Evolutionary conservation across 2,797 vertebrate genomes (phyloP).

Genomic region (Micromesistius poutassou): DNA sequence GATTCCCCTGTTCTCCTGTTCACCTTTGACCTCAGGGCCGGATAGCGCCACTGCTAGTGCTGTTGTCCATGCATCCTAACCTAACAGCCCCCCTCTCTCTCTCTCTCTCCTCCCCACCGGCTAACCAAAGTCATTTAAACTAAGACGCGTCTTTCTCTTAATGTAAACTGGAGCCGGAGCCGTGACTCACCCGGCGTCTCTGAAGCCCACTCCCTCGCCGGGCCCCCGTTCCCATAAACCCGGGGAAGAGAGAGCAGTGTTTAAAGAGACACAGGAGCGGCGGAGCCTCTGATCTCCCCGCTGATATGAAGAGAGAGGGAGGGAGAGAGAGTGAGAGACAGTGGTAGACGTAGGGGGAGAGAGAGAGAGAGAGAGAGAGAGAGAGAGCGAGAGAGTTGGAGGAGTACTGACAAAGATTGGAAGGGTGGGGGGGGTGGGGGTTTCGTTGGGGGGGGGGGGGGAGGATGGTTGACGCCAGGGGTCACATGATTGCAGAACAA

Average conservation of each 20-base stretch:
- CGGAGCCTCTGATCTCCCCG: constrained; percentile 68
- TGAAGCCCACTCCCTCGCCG: constrained; percentile 51
- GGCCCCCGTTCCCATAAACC: constrained; percentile 59
- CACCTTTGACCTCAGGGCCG: constrained; percentile 15
- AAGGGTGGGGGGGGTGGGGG: constrained; percentile 27
- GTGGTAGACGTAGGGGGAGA: constrained; percentile 5
- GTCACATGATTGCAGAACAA: constrained; percentile 93
- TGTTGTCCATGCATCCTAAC: constrained; percentile 37
- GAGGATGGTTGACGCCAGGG: constrained; percentile 72
- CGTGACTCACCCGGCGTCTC: constrained; percentile 62
- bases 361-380: constrained; percentile 21
- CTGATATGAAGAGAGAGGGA: constrained; percentile 38
- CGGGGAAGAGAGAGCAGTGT: constrained; percentile 58
- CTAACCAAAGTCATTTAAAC: constrained; percentile 56
- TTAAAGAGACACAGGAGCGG: constrained; percentile 70
- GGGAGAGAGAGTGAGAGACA: constrained; percentile 16
- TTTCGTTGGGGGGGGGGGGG: constrained; percentile 41
- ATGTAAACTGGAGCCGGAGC: constrained; percentile 59
- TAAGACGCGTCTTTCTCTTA: constrained; percentile 41
- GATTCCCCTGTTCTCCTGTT: neutral
- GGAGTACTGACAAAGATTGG: neutral
- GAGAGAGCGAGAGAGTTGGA: constrained; percentile 18
- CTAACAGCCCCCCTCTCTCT: constrained; percentile 33
- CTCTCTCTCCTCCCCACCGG: no score
- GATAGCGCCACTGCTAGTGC: neutral